Evolutionary conservation across 1,140 invertebrate species (phyloP), one percentile per base, ranked within the genome.

Genomic region (Microplitis mediator): DNA sequence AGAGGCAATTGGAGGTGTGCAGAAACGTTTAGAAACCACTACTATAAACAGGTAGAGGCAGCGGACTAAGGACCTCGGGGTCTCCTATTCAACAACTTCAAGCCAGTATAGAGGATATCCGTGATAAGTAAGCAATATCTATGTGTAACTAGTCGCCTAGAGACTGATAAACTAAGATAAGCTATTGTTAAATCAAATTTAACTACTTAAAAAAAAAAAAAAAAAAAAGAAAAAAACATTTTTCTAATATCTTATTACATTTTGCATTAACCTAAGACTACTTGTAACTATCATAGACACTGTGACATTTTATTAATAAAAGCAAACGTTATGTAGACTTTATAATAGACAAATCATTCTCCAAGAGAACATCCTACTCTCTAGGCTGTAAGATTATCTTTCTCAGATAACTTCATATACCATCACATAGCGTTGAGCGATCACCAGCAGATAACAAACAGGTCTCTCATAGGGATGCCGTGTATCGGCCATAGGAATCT

Each of bases 381-480:
- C 4, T 5, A 54, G 3, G 32, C 8, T 58, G 32, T 8, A 23
- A 3, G 23, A 4, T 14, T 34, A 9, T 6, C 16, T 13, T 14
- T 14, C 0, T 31, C 6, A 23, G 4, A 3, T 23, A 32, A 6
- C 52, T 67, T 67, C 13, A 6, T 39, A 6, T 11, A 56, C 36
- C 39, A 31, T 75, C 74, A 72, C 67, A 75, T 73, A 75, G 62
- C 74, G 60, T 73, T 72, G 71, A 72, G 56, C 32, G 56, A 13
- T 58, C 60, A 68, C 71, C 66, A 72, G 74, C 60, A 75, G 58
- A 75, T 69, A 73, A 16, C 74, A 70, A 75, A 75, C 61, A 69
- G 13, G 11, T 73, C 65, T 75, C 70, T 75, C 65, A 71, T 74
- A 65, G 54, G 66, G 74, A 75, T 72, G 74, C 71, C 74, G 67